Evolutionary conservation across 2,888 invertebrate species (phyloP).

Genomic region (Harmothoe impar): DNA sequence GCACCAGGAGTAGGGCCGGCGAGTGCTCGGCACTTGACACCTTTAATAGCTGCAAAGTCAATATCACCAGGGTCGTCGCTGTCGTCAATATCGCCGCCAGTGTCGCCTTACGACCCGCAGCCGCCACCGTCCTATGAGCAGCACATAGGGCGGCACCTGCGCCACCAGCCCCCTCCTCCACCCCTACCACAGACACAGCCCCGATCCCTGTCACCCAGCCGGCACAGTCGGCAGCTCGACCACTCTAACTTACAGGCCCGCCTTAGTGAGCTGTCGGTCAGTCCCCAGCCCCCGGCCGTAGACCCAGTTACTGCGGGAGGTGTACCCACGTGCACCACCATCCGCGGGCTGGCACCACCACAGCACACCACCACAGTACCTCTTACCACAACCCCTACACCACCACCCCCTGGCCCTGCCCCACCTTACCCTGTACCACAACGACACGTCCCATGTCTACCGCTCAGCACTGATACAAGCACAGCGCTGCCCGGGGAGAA

Average conservation of each 20-base stretch:
- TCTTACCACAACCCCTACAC: not conserved
- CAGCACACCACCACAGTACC: not conserved
- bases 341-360: not conserved
- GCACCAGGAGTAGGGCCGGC: not conserved
- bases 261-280: slow-evolving; percentile 57
- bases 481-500: not conserved
- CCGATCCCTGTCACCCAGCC: not conserved
- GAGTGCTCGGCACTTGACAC: not conserved
- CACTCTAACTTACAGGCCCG: slow-evolving; percentile 57
- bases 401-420: not conserved
- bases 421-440: not conserved
- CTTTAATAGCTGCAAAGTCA: slow-evolving; percentile 86
- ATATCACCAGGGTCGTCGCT: slow-evolving; percentile 93
- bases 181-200: not conserved
- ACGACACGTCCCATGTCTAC: slow-evolving; percentile 11
- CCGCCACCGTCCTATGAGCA: slow-evolving; percentile 87
- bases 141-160: slow-evolving; percentile 77
- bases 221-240: slow-evolving; percentile 53
- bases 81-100: slow-evolving; percentile 93
- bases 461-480: not conserved
- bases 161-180: slow-evolving; percentile 24
- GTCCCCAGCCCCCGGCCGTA: slow-evolving; percentile 5
- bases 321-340: not conserved
- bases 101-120: slow-evolving; percentile 86
- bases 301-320: not conserved